Percentiles rank a stretch among this genome's conserved stretches.
phyloP scores from a whole-genome alignment of 2,888 invertebrate genomes.

The Drosophila borborema region DNA sequence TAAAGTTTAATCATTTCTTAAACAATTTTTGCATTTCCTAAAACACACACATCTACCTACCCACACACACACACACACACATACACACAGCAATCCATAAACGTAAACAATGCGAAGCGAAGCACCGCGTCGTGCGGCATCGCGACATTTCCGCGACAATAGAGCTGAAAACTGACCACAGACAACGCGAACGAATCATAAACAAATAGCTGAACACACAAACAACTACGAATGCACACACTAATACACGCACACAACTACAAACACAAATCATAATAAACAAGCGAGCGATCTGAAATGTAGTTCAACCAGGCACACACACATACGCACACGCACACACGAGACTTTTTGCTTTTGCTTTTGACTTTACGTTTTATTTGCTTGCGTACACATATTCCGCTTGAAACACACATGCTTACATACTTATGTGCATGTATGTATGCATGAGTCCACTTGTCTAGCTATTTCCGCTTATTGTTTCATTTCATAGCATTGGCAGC shows the following conservation, averaged over 20 bases:
- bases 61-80: neutral
- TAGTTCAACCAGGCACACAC: conserved; percentile 39
- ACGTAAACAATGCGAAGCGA: conserved; percentile 39
- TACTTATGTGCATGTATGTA: neutral
- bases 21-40: no score
- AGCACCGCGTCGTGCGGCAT: conserved; percentile 1
- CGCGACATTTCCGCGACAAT: conserved; percentile 35
- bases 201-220: conserved; percentile 37
- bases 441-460: conserved; percentile 17
- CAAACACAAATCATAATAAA: conserved; percentile 42
- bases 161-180: conserved; percentile 46
- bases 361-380: conserved; percentile 26
- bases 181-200: conserved; percentile 38
- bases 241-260: conserved; percentile 9
- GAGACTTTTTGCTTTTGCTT: conserved; percentile 17
- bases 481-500: conserved; percentile 19
- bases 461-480: conserved; percentile 38
- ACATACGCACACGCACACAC: conserved; percentile 1
- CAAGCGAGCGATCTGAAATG: conserved; percentile 40
- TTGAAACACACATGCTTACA: conserved; percentile 5
- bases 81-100: conserved; percentile 1
- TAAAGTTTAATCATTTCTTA: no score
- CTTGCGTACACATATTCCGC: conserved; percentile 16
- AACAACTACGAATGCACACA: conserved; percentile 12
- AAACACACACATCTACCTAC: neutral